phyloP scores from a whole-genome alignment of 2,113 vertebrate species.

The Drymodes brunneopygia region DNA sequence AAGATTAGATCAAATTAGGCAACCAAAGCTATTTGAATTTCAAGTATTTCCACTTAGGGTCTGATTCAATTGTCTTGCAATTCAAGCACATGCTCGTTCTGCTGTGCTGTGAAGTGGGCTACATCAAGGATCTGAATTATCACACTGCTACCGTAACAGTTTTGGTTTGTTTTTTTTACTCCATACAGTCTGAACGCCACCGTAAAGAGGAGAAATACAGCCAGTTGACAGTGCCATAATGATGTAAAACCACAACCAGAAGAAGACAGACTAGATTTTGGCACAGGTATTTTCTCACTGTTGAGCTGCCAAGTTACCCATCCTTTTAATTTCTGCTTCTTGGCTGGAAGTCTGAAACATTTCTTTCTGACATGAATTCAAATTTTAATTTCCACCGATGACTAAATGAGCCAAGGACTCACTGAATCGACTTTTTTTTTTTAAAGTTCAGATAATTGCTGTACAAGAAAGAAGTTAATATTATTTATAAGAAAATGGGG shows the following conservation, averaged over 20 bases:
- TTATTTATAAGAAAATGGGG: neutral
- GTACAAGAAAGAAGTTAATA: neutral
- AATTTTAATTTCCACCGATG: neutral
- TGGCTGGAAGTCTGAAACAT: neutral
- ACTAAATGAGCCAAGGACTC: neutral
- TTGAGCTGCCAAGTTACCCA: neutral
- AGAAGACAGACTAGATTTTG: neutral
- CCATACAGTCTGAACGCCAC: neutral
- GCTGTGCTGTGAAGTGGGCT: neutral
- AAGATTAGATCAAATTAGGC: neutral
- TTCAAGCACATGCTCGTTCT: neutral
- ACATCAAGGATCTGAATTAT: neutral
- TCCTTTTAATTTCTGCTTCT: constrained; percentile 23
- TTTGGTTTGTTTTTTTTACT: neutral
- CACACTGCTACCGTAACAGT: neutral
- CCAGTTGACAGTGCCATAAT: neutral
- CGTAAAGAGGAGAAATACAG: neutral
- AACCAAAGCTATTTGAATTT: constrained; percentile 7
- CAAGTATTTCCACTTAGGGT: neutral
- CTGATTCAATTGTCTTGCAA: neutral
- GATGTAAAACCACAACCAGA: neutral
- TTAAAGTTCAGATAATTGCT: neutral
- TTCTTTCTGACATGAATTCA: constrained; percentile 1
- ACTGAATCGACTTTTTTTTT: neutral
- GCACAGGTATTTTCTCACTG: neutral